Evolutionary conservation across 2,797 vertebrate species (phyloP).

Genomic region (Benthosema pterotum): DNA sequence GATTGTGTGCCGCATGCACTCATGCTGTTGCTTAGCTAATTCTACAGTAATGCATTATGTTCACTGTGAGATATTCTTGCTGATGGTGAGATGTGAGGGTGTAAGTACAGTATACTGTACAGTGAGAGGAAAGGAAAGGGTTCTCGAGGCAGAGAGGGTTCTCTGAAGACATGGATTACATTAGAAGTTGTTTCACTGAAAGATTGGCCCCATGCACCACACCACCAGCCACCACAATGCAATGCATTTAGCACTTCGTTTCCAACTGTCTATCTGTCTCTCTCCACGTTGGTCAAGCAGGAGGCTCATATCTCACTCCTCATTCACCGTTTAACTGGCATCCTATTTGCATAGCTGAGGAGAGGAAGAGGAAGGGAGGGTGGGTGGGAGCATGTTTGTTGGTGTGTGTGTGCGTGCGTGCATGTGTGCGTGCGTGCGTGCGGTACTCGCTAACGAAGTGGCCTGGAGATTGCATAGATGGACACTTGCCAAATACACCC

Average conservation of each 20-base stretch:
- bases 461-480: constrained; percentile 76
- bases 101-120: neutral
- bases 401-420: neutral
- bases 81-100: constrained; percentile 8
- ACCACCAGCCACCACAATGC: neutral
- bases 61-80: neutral
- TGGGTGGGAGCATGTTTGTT: neutral
- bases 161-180: neutral
- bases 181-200: constrained; percentile 3
- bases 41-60: too few relatives aligned
- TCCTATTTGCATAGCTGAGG: constrained; percentile 73
- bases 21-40: too few relatives aligned
- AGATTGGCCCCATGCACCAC: neutral
- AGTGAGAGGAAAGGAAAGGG: neutral
- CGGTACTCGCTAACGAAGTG: constrained; percentile 62
- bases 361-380: constrained; percentile 17
- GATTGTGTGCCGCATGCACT: too few relatives aligned
- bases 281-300: constrained; percentile 49
- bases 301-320: constrained; percentile 66
- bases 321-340: constrained; percentile 64
- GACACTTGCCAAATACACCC: constrained; percentile 72
- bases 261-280: constrained; percentile 7
- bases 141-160: neutral
- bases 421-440: neutral
- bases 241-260: neutral